Conservation (phyloP, 2,113 vertebrate genomes). For the Vulpes lagopus region DNA sequence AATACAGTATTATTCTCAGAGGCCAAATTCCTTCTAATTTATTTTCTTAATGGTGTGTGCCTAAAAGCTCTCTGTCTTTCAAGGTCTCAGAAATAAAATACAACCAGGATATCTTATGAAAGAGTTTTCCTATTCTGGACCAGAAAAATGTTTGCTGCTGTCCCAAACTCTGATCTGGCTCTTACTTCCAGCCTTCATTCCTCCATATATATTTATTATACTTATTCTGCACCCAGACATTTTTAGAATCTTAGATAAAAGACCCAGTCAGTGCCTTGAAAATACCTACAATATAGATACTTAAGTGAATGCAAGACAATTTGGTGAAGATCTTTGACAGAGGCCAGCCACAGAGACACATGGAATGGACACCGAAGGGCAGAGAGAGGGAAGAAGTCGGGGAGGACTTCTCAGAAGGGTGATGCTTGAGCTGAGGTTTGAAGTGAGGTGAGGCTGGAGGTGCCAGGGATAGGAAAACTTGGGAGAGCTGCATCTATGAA, state of each 20-base stretch:
- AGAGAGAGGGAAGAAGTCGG: not conserved
- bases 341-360: not conserved
- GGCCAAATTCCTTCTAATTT: not conserved
- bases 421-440: not conserved
- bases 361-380: not conserved
- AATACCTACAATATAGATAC: not conserved
- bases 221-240: not conserved
- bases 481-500: not conserved
- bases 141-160: not conserved
- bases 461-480: not conserved
- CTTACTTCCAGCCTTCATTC: not conserved
- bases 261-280: not conserved
- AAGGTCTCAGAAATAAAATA: constrained; percentile 36
- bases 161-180: not conserved
- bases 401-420: not conserved
- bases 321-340: not conserved
- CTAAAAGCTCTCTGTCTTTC: not conserved
- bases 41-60: not conserved
- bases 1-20: not conserved
- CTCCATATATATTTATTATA: not conserved
- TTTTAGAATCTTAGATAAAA: not conserved
- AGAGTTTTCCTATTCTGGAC: not conserved
- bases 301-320: not conserved
- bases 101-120: not conserved
- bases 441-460: not conserved